These are phyloP conservation scores for Hyperoplus immaculatus DNA, from an alignment of 2,797 vertebrate genomes.

Conservation along the genomic window DNA sequence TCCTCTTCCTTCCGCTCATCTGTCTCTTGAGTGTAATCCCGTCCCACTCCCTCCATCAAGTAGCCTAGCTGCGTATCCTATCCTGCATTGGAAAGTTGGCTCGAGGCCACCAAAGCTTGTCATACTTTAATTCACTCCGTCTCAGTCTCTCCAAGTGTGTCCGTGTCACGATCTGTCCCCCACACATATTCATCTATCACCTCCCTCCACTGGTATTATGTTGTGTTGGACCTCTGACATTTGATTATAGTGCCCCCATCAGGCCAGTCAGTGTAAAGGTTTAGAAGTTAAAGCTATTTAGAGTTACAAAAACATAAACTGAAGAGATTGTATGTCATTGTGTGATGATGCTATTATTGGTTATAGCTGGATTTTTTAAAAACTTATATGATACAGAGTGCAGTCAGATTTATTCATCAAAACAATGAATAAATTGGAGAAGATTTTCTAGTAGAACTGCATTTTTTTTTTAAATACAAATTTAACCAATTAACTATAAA, in stretches of 20 bases:
- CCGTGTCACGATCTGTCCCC: constrained; percentile 21
- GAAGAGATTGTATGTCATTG: not conserved
- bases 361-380: not conserved
- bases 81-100: constrained; percentile 29
- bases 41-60: constrained; percentile 12
- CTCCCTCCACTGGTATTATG: not conserved
- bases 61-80: not conserved
- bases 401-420: not conserved
- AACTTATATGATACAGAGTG: not conserved
- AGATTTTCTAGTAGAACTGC: no score
- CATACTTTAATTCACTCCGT: constrained; percentile 28
- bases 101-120: not conserved
- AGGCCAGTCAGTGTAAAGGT: constrained; percentile 27
- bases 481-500: no score
- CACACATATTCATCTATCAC: constrained; percentile 4
- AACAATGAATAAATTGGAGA: no score
- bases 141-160: constrained; percentile 30
- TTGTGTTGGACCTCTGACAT: not conserved
- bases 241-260: constrained; percentile 40
- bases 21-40: constrained; percentile 1
- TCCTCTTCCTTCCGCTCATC: constrained; percentile 21
- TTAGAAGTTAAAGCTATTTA: no score
- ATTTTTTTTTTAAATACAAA: no score
- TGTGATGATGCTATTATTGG: not conserved
- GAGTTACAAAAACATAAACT: not conserved